These are phyloP conservation scores for Lumbricus terrestris DNA, from an alignment of 2,888 invertebrate genomes.

Conservation along the genomic window DNA sequence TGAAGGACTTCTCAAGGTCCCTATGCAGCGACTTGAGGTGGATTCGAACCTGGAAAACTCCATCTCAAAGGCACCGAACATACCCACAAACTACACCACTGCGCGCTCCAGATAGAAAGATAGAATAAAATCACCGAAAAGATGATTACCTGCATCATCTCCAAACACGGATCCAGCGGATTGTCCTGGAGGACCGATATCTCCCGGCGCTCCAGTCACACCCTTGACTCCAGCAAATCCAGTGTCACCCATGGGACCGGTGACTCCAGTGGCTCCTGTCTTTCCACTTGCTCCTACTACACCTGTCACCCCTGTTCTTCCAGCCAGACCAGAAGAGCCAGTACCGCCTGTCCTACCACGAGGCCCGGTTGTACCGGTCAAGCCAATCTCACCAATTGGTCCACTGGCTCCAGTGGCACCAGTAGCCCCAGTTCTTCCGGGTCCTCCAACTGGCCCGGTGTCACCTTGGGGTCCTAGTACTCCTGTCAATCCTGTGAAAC, in stretches of 20 bases:
- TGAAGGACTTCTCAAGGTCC: too few species aligned
- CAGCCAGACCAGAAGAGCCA: constrained; percentile 16
- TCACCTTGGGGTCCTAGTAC: background rate
- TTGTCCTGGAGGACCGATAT: background rate
- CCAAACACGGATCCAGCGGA: background rate
- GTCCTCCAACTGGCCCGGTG: constrained; percentile 6
- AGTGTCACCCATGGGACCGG: constrained; percentile 8
- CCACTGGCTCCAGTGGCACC: constrained; percentile 6
- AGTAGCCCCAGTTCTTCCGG: background rate
- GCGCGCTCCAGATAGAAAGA: too few species aligned
- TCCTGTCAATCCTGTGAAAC: constrained; percentile 8
- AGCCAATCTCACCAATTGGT: constrained; percentile 13
- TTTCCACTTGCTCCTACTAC: background rate
- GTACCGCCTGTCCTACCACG: background rate
- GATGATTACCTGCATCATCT: constrained; percentile 16
- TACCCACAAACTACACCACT: too few species aligned
- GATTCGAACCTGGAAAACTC: too few species aligned
- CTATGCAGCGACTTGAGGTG: too few species aligned
- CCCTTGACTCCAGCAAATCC: background rate
- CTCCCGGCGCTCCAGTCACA: background rate
- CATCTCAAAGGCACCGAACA: too few species aligned
- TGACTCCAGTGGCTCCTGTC: constrained; percentile 6
- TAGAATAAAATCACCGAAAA: background rate
- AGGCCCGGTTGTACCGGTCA: background rate
- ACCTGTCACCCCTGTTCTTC: constrained; percentile 30